Base-by-base conservation (phyloP, 1,140 invertebrate species). In the Radopholus similis region DNA sequence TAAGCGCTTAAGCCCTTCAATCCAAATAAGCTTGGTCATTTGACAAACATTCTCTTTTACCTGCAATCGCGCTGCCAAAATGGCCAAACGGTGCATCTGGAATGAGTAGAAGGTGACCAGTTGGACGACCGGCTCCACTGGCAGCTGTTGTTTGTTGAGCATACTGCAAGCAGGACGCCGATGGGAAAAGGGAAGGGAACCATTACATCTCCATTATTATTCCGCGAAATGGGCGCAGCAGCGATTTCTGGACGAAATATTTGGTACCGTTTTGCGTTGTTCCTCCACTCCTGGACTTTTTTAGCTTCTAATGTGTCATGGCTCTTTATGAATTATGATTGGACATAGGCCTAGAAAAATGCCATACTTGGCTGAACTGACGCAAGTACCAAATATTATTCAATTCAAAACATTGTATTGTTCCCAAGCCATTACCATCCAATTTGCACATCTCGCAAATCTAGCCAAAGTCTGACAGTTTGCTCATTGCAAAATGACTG, bases 51-150 rank as follows among this genome's bases (percentile, higher is more conserved):
- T n/a, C 13, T 15, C 38, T 21, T 53, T 6, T 40, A 64, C 78
- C 59, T 78, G 78, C 26, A 81, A 58, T 9, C 79, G 42, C 4
- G 79, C 79, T 37, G 66, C 77, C 9, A 81, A 66, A 53, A 82
- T 75, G 18, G 79, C 79, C 38, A 81, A 44, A 4, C 64, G 57
- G 58, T 80, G 79, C 75, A 82, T 82, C 77, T 81, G 81, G 54
- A 60, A 60, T 15, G 64, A 71, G 57, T 81, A 81, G 65, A 81
- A 81, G 30, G 59, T 64, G 18, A 81, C 79, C 21, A 81, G 60
- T 11, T 59, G 56, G 21, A 63, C 70, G 11, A 81, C 68, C 9
- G 80, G 71, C 15, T 59, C 55, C 40, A 73, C 70, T 8, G 74
- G 78, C 15, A 81, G 64, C 13, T 66, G 58, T 23, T 60, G n/a